phyloP scores from a whole-genome alignment of 2,888 invertebrate genomes.

The Agapostemon virescens region DNA sequence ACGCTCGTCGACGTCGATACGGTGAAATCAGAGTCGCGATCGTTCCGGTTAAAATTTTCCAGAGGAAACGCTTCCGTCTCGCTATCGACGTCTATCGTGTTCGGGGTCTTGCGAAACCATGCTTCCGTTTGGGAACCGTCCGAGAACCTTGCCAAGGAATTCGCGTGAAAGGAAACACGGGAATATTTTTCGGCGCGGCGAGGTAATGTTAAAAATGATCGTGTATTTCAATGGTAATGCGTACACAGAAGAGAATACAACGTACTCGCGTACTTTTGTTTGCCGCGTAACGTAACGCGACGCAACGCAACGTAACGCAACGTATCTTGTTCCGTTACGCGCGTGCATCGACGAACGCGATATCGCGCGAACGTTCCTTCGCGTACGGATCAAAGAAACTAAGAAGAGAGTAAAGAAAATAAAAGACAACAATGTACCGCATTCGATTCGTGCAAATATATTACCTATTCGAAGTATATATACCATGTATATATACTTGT shows the following conservation, averaged over 20 bases:
- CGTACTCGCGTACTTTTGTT: slow-evolving; percentile 29
- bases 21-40: background rate
- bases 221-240: slow-evolving; percentile 39
- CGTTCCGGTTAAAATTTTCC: background rate
- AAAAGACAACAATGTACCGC: slow-evolving; percentile 31
- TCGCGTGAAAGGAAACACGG: background rate
- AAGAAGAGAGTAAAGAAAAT: slow-evolving; percentile 12
- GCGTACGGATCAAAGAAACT: slow-evolving; percentile 23
- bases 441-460: slow-evolving; percentile 52
- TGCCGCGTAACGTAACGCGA: background rate
- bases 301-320: background rate
- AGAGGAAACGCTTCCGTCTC: background rate
- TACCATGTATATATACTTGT: slow-evolving; percentile 22
- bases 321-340: slow-evolving; percentile 6
- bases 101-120: background rate
- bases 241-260: slow-evolving; percentile 45
- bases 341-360: slow-evolving; percentile 22
- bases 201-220: slow-evolving; percentile 31
- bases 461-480: slow-evolving; percentile 47
- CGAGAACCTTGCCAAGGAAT: background rate
- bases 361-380: slow-evolving; percentile 20
- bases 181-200: background rate
- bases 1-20: background rate
- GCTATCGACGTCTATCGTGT: background rate
- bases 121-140: background rate